Conservation (phyloP, 1,140 invertebrate species). For the Tetragnatha versicolor region DNA sequence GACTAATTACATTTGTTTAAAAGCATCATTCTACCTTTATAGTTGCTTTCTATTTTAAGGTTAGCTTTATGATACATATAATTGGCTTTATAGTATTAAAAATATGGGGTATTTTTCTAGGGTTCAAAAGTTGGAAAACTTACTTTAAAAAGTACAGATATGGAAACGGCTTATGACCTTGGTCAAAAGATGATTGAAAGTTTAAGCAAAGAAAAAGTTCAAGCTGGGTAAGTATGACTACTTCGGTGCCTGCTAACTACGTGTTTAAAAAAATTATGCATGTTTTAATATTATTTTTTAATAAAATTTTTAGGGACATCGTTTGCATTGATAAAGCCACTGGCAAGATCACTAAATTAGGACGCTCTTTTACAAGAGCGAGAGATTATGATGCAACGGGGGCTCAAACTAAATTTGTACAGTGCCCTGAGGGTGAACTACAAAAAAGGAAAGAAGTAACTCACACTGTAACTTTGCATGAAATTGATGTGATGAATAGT, state of each 20-base stretch:
- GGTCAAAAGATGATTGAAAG: conserved; percentile 99
- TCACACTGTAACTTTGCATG: conserved; percentile 97
- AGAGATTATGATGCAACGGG: conserved; percentile 98
- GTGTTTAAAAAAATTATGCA: not conserved
- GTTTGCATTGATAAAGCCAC: conserved; percentile 98
- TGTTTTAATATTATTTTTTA: not conserved
- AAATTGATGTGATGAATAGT: conserved; percentile 98
- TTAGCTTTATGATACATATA: no score
- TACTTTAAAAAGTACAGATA: conserved; percentile 98
- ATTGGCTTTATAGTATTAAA: no score
- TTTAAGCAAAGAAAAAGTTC: conserved; percentile 92
- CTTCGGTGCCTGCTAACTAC: not conserved
- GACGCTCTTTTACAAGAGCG: conserved; percentile 92
- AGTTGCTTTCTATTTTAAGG: no score
- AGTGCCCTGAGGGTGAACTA: conserved; percentile 97
- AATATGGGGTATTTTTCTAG: no score
- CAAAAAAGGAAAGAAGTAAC: conserved; percentile 99
- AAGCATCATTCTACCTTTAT: no score
- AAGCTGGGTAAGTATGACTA: conserved; percentile 65
- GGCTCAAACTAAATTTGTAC: conserved; percentile 87
- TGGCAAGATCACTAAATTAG: conserved; percentile 94
- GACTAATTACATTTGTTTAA: no score
- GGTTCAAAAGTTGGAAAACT: conserved; percentile 90
- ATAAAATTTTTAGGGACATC: conserved; percentile 77
- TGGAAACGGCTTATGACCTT: conserved; percentile 99